Evolutionary conservation across 2,888 invertebrate species (phyloP).

Genomic region (Emesis furor): DNA sequence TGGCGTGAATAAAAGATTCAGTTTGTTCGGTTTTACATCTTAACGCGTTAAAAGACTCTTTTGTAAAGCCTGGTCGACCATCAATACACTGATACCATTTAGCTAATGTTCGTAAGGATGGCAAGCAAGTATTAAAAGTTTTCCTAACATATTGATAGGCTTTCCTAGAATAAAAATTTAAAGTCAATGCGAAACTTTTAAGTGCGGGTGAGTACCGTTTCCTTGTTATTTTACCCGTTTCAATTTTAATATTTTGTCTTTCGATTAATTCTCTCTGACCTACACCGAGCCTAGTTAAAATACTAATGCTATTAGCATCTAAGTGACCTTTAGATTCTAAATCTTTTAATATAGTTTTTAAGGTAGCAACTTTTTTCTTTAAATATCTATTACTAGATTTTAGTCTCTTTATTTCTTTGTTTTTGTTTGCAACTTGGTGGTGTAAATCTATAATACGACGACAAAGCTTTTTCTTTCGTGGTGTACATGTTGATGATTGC

Average conservation of each 20-base stretch:
- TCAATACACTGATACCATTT: constrained; percentile 47
- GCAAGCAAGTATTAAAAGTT: constrained; percentile 47
- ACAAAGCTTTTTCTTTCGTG: constrained; percentile 11
- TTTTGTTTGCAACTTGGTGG: constrained; percentile 10
- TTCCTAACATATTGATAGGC: constrained; percentile 37
- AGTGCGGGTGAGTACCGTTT: constrained; percentile 1
- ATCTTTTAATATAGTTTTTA: constrained; percentile 14
- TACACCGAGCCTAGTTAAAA: constrained; percentile 1
- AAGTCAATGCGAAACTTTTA: constrained; percentile 15
- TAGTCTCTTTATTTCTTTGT: constrained; percentile 14
- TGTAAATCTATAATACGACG: constrained; percentile 10
- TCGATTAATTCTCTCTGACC: constrained; percentile 1
- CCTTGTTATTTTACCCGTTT: not conserved
- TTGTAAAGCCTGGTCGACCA: constrained; percentile 46
- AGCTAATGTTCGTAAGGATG: constrained; percentile 30
- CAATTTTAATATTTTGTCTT: constrained; percentile 1
- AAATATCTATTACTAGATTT: constrained; percentile 11
- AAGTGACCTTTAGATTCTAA: constrained; percentile 9
- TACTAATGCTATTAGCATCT: not conserved
- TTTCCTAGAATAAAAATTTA: constrained; percentile 31
- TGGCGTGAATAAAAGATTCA: constrained; percentile 12
- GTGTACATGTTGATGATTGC: constrained; percentile 14
- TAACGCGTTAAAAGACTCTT: constrained; percentile 36
- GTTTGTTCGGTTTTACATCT: constrained; percentile 10
- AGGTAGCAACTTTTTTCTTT: constrained; percentile 2